A percentile compares a stretch with the other conserved stretches of the same genome.
Evolutionary conservation across 2,888 invertebrate genomes (phyloP).

Genomic region (Epistrophe grossulariae): DNA sequence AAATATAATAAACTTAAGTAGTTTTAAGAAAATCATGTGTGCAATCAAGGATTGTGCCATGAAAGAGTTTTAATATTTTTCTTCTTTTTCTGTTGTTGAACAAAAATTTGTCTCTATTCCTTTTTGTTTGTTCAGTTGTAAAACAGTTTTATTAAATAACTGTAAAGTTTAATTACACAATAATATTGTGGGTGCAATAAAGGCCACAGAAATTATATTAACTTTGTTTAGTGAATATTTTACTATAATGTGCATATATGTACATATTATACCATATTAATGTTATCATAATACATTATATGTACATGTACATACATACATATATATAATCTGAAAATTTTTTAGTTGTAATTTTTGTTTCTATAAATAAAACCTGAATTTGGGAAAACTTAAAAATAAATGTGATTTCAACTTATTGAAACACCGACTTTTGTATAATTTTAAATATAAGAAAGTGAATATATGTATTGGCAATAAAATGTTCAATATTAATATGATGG

Average conservation of each 20-base stretch:
- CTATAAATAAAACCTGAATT: constrained; percentile 13
- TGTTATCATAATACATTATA: constrained; percentile 34
- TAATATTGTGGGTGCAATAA: constrained; percentile 67
- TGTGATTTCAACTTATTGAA: constrained; percentile 1
- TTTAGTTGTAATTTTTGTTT: constrained; percentile 45
- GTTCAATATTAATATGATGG: no score
- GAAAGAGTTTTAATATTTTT: constrained; percentile 28
- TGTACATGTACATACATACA: neutral
- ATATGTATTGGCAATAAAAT: constrained; percentile 56
- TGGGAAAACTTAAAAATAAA: constrained; percentile 7
- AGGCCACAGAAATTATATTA: constrained; percentile 57
- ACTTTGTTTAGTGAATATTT: neutral
- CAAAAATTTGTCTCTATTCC: constrained; percentile 7
- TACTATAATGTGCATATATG: neutral
- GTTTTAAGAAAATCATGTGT: constrained; percentile 30
- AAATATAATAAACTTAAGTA: constrained; percentile 23
- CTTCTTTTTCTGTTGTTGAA: constrained; percentile 29
- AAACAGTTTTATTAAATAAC: neutral
- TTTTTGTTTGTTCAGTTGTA: neutral
- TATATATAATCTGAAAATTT: neutral
- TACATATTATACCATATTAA: constrained; percentile 28
- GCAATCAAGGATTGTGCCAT: constrained; percentile 57
- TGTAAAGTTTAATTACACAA: constrained; percentile 26
- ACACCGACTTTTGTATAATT: constrained; percentile 51
- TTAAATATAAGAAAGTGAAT: constrained; percentile 37